Evolutionary conservation across 1,140 invertebrate genomes (phyloP).

Genomic region (Dendroctonus valens): DNA sequence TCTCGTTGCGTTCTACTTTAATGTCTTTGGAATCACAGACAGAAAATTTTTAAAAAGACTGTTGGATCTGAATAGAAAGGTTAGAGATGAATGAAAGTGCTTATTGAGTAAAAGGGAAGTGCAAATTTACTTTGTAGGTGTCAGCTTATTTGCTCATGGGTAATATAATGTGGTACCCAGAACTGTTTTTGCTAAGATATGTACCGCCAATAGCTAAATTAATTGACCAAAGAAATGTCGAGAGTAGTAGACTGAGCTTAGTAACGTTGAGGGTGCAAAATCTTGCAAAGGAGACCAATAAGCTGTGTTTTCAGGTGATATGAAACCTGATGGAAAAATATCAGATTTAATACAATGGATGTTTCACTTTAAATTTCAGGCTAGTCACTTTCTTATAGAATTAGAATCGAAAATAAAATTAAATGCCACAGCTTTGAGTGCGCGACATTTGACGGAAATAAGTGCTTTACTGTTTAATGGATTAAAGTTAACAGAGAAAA

Average conservation of each 20-base stretch:
- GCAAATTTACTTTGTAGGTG: conserved; percentile 51
- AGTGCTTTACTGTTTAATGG: conserved; percentile 65
- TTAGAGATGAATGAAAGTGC: conserved; percentile 42
- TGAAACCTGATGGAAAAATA: neutral
- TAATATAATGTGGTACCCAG: conserved; percentile 78
- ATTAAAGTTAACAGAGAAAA: conserved; percentile 60
- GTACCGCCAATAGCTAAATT: conserved; percentile 58
- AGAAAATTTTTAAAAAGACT: conserved; percentile 74
- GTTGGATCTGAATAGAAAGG: conserved; percentile 74
- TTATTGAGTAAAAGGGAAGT: conserved; percentile 18
- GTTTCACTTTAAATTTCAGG: conserved; percentile 37
- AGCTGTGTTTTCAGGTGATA: conserved; percentile 53
- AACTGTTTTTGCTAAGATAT: conserved; percentile 68
- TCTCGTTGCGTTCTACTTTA: conserved; percentile 68
- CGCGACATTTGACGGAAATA: conserved; percentile 63
- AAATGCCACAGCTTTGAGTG: conserved; percentile 56
- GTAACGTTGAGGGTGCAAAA: conserved; percentile 59
- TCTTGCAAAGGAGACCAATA: conserved; percentile 60
- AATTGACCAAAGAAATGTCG: conserved; percentile 62
- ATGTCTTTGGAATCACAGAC: conserved; percentile 75
- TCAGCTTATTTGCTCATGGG: conserved; percentile 73
- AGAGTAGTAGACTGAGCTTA: conserved; percentile 57
- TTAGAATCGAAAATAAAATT: conserved; percentile 57
- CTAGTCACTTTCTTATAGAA: conserved; percentile 61
- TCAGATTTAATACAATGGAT: neutral